Percentiles rank a stretch among this genome's conserved stretches.
phyloP scores from a whole-genome alignment of 2,888 invertebrate species.

The Nymphalis urticae region DNA sequence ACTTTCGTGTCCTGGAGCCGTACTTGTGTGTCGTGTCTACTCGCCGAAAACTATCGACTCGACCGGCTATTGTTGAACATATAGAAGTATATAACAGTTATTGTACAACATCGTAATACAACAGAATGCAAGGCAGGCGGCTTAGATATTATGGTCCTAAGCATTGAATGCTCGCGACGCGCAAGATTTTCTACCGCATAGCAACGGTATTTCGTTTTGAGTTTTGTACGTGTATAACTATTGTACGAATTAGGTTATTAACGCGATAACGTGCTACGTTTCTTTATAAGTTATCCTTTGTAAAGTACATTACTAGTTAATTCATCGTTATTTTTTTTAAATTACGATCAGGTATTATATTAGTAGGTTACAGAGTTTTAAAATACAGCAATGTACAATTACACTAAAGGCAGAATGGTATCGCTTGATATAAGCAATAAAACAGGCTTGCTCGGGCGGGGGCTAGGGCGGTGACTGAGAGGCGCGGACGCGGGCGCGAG shows the following conservation, averaged over 20 bases:
- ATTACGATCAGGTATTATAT: too few relatives aligned
- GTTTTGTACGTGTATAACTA: too few relatives aligned
- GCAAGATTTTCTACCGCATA: not conserved
- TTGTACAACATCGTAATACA: too few relatives aligned
- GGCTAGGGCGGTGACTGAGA: conserved; percentile 34
- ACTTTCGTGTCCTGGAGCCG: conserved; percentile 33
- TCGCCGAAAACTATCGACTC: conserved; percentile 26
- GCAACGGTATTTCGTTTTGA: not conserved
- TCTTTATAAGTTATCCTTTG: too few relatives aligned
- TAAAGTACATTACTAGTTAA: too few relatives aligned
- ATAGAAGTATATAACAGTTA: too few relatives aligned
- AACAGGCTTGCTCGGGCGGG: conserved; percentile 28
- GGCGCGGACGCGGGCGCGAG: conserved; percentile 55
- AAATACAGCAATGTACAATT: not conserved
- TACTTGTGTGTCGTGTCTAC: not conserved
- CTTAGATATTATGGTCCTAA: not conserved
- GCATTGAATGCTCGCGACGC: not conserved
- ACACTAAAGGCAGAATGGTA: conserved; percentile 37
- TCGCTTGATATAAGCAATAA: conserved; percentile 34
- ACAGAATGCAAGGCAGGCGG: not conserved
- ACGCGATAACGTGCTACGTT: too few relatives aligned
- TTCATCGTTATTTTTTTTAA: too few relatives aligned
- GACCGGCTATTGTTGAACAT: conserved; percentile 2
- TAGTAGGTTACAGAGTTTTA: too few relatives aligned
- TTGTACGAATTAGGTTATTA: too few relatives aligned